Percentiles rank a stretch among this genome's conserved stretches.
Conservation (phyloP, 2,113 vertebrate genomes). For the Regulus satrapa region DNA sequence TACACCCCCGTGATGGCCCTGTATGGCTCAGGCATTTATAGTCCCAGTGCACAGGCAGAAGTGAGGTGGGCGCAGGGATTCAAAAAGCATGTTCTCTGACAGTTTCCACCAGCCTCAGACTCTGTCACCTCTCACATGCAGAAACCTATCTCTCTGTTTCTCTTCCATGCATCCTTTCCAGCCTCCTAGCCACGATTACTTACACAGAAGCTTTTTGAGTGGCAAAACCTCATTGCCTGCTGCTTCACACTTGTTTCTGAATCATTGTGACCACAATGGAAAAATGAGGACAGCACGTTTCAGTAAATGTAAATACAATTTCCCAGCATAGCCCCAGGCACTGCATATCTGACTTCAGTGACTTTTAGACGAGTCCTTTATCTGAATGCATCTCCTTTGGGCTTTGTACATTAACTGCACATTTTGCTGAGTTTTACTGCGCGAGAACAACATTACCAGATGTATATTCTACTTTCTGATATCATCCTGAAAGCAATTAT, state of each 20-base stretch:
- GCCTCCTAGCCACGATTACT: background rate
- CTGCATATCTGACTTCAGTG: background rate
- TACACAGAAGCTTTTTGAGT: background rate
- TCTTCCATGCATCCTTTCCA: background rate
- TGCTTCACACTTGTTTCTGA: conserved; percentile 1
- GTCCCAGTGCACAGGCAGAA: background rate
- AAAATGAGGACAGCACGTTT: background rate
- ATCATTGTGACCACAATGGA: background rate
- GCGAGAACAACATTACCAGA: background rate
- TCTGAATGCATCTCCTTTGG: background rate
- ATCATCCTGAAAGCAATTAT: background rate
- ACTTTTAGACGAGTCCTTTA: background rate
- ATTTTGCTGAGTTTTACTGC: background rate
- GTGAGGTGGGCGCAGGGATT: background rate
- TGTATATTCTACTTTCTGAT: background rate
- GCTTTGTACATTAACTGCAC: background rate
- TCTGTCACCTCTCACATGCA: background rate
- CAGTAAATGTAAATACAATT: background rate
- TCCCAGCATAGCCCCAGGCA: background rate
- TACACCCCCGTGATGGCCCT: background rate
- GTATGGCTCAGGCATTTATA: background rate
- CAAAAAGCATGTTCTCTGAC: background rate
- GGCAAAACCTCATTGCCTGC: background rate
- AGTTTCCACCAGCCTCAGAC: background rate
- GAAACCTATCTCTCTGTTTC: background rate